phyloP scores from a whole-genome alignment of 2,797 vertebrate genomes.

The Aplochiton taeniatus region DNA sequence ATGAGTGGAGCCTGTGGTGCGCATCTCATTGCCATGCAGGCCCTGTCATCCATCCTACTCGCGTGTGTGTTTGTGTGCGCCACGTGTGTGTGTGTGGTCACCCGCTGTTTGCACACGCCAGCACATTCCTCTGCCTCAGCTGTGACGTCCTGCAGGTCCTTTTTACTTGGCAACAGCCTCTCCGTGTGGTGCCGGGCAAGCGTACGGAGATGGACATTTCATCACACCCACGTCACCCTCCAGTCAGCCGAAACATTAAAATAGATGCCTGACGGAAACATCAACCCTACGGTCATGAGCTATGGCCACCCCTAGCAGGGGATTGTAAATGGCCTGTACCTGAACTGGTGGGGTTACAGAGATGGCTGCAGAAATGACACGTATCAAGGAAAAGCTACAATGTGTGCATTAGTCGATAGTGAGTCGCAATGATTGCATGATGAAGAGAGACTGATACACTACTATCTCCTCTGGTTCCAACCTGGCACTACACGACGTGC shows the following conservation, averaged over 20 bases:
- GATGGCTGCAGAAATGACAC: no score
- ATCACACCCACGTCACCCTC: slow-evolving; percentile 54
- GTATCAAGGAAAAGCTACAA: no score
- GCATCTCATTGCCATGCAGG: slow-evolving; percentile 46
- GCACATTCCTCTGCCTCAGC: slow-evolving; percentile 61
- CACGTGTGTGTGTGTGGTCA: slow-evolving; percentile 30
- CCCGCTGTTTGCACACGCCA: slow-evolving; percentile 62
- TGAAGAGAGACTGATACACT: no score
- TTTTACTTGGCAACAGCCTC: slow-evolving; percentile 42
- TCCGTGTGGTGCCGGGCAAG: slow-evolving; percentile 48
- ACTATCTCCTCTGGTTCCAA: no score
- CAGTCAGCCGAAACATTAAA: slow-evolving; percentile 45
- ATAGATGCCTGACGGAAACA: slow-evolving; percentile 61
- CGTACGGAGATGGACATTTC: slow-evolving; percentile 39
- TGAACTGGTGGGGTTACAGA: no score
- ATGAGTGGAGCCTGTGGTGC: slow-evolving; percentile 32
- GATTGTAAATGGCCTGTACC: no score
- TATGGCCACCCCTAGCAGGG: no score
- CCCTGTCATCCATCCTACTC: slow-evolving; percentile 28
- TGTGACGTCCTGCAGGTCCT: slow-evolving; percentile 43
- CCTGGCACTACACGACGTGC: no score
- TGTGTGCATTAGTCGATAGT: no score
- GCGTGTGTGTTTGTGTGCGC: slow-evolving; percentile 2
- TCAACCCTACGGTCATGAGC: slow-evolving; percentile 44
- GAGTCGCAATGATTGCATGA: no score